phyloP scores from a whole-genome alignment of 2,113 vertebrate species.

The Phocoena phocoena region DNA sequence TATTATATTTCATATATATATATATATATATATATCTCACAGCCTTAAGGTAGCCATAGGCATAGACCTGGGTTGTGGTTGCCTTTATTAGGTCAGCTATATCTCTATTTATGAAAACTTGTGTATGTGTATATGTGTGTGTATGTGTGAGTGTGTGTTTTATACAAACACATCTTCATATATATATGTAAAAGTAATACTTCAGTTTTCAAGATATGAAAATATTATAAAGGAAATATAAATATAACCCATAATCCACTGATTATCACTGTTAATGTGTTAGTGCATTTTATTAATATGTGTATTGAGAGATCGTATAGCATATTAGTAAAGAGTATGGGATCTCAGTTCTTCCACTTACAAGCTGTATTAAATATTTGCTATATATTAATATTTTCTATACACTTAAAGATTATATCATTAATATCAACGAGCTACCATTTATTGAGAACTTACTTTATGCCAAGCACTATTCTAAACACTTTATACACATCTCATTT shows the following conservation, averaged over 20 bases:
- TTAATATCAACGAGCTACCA: neutral
- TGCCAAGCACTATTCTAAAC: neutral
- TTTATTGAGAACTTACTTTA: neutral
- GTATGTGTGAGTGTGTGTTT: no score
- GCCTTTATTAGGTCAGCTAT: neutral
- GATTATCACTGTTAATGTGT: neutral
- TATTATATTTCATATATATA: neutral
- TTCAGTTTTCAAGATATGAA: neutral
- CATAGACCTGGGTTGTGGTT: neutral
- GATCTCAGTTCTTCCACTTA: neutral
- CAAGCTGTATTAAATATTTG: neutral
- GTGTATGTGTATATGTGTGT: neutral
- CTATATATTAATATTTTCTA: neutral
- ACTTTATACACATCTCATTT: neutral
- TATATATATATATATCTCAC: neutral
- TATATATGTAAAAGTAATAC: neutral
- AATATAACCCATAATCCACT: neutral
- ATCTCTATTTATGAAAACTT: neutral
- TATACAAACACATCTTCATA: neutral
- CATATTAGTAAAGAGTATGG: neutral
- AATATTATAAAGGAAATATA: neutral
- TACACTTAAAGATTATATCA: neutral
- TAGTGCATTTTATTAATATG: neutral
- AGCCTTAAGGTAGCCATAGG: neutral
- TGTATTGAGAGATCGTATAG: neutral